Conservation (phyloP, 2,113 vertebrate genomes). For the Mastomys natalensis region DNA sequence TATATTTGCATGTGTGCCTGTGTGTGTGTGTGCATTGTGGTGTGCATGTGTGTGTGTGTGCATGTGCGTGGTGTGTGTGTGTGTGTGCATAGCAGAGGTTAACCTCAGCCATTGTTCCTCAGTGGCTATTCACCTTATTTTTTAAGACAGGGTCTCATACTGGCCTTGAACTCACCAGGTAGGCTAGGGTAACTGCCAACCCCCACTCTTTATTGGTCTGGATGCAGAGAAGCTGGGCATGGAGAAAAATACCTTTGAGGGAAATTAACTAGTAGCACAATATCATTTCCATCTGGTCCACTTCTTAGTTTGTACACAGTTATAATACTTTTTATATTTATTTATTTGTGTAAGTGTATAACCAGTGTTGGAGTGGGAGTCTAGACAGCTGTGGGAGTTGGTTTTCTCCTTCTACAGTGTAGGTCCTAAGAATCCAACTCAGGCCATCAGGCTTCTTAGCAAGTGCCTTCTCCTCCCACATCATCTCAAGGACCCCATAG, state of each 20-base stretch:
- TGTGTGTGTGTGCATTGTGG: neutral
- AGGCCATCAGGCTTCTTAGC: neutral
- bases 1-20: neutral
- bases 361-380: no score
- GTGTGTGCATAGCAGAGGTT: neutral
- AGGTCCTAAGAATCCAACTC: neutral
- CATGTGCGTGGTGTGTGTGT: no score
- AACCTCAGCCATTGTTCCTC: neutral
- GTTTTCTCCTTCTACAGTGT: neutral
- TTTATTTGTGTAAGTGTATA: neutral
- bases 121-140: neutral
- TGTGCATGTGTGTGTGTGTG: neutral
- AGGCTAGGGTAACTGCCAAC: neutral
- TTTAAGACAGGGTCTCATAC: neutral
- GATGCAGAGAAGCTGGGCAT: neutral
- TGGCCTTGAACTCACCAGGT: neutral
- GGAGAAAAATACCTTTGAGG: constrained; percentile 21
- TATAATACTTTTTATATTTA: neutral
- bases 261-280: neutral
- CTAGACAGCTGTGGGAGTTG: neutral
- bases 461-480: neutral
- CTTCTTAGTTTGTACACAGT: neutral
- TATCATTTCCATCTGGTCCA: neutral
- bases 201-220: neutral
- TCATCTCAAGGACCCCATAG: neutral